Evolutionary conservation across 2,888 invertebrate genomes (phyloP).

Genomic region (Marronus borbonicus): DNA sequence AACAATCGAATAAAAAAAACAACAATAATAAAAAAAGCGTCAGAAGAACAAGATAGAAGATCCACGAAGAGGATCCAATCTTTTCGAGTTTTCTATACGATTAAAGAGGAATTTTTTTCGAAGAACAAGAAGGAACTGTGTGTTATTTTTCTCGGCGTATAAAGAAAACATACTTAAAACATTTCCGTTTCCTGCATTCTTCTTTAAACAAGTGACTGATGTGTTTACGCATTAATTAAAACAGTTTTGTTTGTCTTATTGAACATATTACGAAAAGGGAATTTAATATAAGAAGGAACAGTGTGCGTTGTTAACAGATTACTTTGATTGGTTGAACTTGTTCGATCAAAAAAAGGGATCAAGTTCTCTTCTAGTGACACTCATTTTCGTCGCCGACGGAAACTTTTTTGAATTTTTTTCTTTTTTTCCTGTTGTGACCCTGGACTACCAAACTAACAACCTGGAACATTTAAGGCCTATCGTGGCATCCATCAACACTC

Average conservation of each 20-base stretch:
- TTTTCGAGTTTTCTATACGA: too few species aligned
- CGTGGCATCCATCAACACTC: slow-evolving; percentile 72
- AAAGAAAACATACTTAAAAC: slow-evolving; percentile 29
- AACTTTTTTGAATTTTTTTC: slow-evolving; percentile 32
- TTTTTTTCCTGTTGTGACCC: slow-evolving; percentile 60
- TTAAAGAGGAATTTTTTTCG: neutral
- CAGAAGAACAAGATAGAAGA: slow-evolving; percentile 12
- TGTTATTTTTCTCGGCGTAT: slow-evolving; percentile 5
- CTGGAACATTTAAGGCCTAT: slow-evolving; percentile 72
- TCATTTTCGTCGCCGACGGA: slow-evolving; percentile 9
- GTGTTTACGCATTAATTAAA: slow-evolving; percentile 20
- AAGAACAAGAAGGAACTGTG: slow-evolving; percentile 22
- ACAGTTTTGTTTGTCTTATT: slow-evolving; percentile 1
- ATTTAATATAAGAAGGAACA: slow-evolving; percentile 10
- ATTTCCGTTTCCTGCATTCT: slow-evolving; percentile 38
- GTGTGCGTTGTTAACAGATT: slow-evolving; percentile 7
- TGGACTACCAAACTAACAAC: slow-evolving; percentile 58
- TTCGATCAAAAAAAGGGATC: neutral
- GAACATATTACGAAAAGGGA: neutral
- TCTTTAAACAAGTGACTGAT: slow-evolving; percentile 19
- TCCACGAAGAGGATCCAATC: slow-evolving; percentile 13
- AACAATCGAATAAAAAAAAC: slow-evolving; percentile 34
- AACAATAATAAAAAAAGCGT: slow-evolving; percentile 19
- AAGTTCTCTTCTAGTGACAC: slow-evolving; percentile 17
- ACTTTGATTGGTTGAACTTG: neutral